Evolutionary conservation across 2,113 vertebrate genomes (phyloP).

Genomic region (Hippopotamus amphibius): DNA sequence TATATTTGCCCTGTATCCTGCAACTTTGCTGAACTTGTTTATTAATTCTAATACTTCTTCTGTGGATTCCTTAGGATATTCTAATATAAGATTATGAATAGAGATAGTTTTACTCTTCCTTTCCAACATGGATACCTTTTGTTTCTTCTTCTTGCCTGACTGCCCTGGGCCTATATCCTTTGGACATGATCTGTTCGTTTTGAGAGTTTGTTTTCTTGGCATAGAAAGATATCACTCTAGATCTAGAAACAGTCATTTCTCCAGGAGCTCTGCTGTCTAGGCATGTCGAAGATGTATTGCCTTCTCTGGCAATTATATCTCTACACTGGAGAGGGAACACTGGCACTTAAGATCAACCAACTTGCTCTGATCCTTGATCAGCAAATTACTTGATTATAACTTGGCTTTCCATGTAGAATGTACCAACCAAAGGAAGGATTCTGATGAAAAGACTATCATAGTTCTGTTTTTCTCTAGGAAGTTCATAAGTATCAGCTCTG

Average conservation of each 20-base stretch:
- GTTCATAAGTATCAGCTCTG: background rate
- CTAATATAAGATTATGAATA: background rate
- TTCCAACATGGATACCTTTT: background rate
- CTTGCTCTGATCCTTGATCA: background rate
- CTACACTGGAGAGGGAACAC: background rate
- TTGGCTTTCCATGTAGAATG: background rate
- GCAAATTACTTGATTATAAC: background rate
- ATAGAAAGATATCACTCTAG: background rate
- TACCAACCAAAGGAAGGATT: background rate
- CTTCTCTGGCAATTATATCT: background rate
- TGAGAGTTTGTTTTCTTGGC: background rate
- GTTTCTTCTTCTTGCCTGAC: background rate
- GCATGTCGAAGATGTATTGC: background rate
- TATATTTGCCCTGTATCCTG: background rate
- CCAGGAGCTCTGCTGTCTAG: background rate
- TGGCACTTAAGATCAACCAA: background rate
- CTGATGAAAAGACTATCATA: background rate
- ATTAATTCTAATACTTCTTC: conserved; percentile 1
- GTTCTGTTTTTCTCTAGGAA: background rate
- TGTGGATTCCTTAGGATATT: background rate
- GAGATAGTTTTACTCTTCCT: background rate
- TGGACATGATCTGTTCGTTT: background rate
- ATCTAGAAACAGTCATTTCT: background rate
- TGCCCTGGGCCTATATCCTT: background rate
- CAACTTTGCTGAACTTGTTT: background rate